A percentile compares a stretch with the other conserved stretches of the same genome.
These are phyloP conservation scores for Latrodectus geometricus DNA, from an alignment of 1,140 invertebrate genomes.

Conservation along the genomic window DNA sequence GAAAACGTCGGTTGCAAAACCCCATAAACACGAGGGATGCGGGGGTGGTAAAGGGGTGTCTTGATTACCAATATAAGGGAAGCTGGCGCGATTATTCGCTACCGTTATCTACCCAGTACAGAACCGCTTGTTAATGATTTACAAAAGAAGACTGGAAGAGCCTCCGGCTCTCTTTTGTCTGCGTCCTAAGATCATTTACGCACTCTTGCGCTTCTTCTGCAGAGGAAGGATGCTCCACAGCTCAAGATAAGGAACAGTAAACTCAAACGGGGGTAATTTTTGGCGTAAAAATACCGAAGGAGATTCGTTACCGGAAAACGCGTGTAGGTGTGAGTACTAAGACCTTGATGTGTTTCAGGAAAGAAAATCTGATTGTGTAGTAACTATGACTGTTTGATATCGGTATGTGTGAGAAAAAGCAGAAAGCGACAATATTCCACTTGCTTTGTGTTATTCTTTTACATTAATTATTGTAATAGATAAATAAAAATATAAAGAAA, in stretches of 20 bases:
- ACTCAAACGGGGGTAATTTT: conserved; percentile 26
- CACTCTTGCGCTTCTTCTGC: conserved; percentile 37
- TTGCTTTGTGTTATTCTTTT: no score
- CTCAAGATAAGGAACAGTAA: conserved; percentile 3
- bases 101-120: conserved; percentile 40
- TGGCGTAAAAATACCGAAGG: neutral
- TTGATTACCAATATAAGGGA: conserved; percentile 49
- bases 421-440: no score
- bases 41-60: conserved; percentile 10
- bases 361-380: no score
- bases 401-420: no score
- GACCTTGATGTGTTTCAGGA: neutral
- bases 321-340: neutral
- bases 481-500: no score
- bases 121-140: conserved; percentile 51
- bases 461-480: no score
- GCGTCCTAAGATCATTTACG: conserved; percentile 44
- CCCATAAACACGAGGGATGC: conserved; percentile 37
- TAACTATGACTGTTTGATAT: no score
- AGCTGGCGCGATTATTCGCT: conserved; percentile 27
- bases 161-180: conserved; percentile 42
- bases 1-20: conserved; percentile 14
- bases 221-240: neutral
- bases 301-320: neutral
- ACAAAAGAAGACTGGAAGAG: conserved; percentile 40